Conservation (phyloP, 2,113 vertebrate genomes). For the Poeciliopsis retropinna region DNA sequence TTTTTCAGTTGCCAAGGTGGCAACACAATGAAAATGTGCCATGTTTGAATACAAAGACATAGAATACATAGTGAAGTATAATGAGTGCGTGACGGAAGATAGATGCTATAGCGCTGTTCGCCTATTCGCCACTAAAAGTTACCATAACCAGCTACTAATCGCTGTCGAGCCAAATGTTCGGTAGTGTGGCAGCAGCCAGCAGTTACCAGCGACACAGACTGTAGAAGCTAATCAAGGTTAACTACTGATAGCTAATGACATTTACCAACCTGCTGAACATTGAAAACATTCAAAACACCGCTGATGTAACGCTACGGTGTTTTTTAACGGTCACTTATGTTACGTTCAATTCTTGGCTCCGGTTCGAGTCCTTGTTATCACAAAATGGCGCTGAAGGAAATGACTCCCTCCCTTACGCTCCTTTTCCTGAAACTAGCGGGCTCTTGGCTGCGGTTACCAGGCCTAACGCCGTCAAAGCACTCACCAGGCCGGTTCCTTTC, state of each 20-base stretch:
- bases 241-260: slow-evolving; percentile 9
- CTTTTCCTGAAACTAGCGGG: slow-evolving; percentile 75
- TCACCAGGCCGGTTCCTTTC: slow-evolving; percentile 67
- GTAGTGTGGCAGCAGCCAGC: slow-evolving; percentile 31
- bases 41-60: not conserved
- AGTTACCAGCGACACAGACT: slow-evolving; percentile 24
- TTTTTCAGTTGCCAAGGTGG: slow-evolving; percentile 9
- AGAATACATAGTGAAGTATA: rapidly evolving
- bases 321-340: not conserved
- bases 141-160: slow-evolving; percentile 1
- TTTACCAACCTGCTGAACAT: slow-evolving; percentile 16
- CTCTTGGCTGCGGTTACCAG: slow-evolving; percentile 44
- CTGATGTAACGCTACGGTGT: rapidly evolving
- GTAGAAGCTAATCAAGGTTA: slow-evolving; percentile 40
- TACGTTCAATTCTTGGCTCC: slow-evolving; percentile 55
- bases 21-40: slow-evolving; percentile 17
- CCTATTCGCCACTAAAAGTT: not conserved
- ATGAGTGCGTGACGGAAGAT: not conserved
- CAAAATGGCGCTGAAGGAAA: slow-evolving; percentile 88
- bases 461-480: slow-evolving; percentile 52
- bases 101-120: rapidly evolving
- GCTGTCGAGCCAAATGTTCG: slow-evolving; percentile 24
- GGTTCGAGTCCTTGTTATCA: slow-evolving; percentile 78
- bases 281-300: not conserved
- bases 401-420: slow-evolving; percentile 76